A percentile compares a stretch with the other conserved stretches of the same genome.
These are phyloP conservation scores for Neotoxoptera formosana DNA, from an alignment of 1,140 invertebrate genomes.

Conservation along the genomic window DNA sequence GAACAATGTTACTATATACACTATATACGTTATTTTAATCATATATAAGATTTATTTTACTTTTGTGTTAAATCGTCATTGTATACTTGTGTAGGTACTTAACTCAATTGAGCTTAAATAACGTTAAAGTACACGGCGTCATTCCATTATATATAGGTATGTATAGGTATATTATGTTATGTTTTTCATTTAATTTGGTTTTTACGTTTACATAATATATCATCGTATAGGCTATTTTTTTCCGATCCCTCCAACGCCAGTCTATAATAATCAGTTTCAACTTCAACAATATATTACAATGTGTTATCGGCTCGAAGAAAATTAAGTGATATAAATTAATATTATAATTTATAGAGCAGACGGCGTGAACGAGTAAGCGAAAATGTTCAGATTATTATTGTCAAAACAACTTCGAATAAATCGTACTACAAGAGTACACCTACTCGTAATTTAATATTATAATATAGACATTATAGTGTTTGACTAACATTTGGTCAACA, in stretches of 20 bases:
- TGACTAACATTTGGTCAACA: constrained; percentile 16
- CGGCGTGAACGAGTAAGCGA: not conserved
- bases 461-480: not conserved
- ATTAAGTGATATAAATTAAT: not conserved
- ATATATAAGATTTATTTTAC: no score
- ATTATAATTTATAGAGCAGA: not conserved
- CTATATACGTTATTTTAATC: no score
- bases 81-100: not conserved
- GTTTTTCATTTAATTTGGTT: not conserved
- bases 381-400: not conserved
- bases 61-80: not conserved
- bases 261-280: not conserved
- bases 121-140: not conserved
- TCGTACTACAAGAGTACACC: not conserved
- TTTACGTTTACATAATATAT: not conserved
- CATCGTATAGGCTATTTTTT: not conserved
- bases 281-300: not conserved
- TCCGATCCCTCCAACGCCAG: not conserved
- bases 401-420: not conserved
- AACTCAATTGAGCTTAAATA: not conserved
- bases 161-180: not conserved
- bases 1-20: no score
- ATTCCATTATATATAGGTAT: not conserved
- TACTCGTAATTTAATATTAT: not conserved
- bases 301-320: not conserved